Percentiles rank a stretch among this genome's conserved stretches.
These are phyloP conservation scores for Chloroceryle aenea DNA, from an alignment of 2,113 vertebrate species.

Conservation along the genomic window DNA sequence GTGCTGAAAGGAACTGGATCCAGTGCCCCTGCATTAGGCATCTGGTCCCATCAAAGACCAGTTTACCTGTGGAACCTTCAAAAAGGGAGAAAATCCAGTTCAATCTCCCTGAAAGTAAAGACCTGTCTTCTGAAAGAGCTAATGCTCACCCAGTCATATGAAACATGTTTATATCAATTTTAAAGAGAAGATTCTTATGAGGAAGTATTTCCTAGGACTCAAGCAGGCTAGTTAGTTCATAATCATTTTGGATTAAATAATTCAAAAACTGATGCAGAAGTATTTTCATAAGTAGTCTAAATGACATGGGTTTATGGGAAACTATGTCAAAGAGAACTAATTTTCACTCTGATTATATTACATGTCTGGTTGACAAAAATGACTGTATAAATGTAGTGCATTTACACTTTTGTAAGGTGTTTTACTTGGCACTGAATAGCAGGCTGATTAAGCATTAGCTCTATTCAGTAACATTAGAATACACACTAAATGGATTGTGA, in stretches of 20 bases:
- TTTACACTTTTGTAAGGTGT: slow-evolving; percentile 33
- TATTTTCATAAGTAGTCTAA: slow-evolving; percentile 41
- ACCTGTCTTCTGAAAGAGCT: not conserved
- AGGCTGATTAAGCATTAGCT: slow-evolving; percentile 38
- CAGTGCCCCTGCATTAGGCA: not conserved
- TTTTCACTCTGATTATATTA: slow-evolving; percentile 46
- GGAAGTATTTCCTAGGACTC: not conserved
- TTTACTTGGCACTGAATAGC: slow-evolving; percentile 51
- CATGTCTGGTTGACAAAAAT: slow-evolving; percentile 13
- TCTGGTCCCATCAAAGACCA: not conserved
- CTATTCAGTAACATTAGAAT: slow-evolving; percentile 21
- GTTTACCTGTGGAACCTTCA: not conserved
- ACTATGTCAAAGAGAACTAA: slow-evolving; percentile 51
- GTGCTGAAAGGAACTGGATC: not conserved
- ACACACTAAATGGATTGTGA: not conserved
- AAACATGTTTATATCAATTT: not conserved
- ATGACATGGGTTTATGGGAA: not conserved
- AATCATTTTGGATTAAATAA: slow-evolving; percentile 46
- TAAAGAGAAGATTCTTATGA: not conserved
- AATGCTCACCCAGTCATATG: not conserved
- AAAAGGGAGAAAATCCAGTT: not conserved
- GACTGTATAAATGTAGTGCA: not conserved
- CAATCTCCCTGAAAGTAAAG: not conserved
- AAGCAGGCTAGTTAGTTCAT: not conserved
- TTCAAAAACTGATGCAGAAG: slow-evolving; percentile 33